Evolutionary conservation across 2,797 vertebrate genomes (phyloP).

Genomic region (Clarias pachynema): DNA sequence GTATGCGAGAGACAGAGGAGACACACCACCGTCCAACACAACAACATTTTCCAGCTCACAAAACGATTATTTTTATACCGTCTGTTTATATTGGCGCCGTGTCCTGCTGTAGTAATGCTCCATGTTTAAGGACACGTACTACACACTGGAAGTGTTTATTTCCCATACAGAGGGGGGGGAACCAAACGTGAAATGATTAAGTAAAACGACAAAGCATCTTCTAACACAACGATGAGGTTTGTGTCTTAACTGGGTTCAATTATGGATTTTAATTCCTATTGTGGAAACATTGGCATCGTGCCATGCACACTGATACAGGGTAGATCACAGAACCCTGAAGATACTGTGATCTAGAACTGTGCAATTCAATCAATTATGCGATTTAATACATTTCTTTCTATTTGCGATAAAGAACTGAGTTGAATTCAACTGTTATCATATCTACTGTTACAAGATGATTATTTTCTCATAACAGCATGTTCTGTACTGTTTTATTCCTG

Average conservation of each 20-base stretch:
- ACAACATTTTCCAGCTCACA: conserved; percentile 55
- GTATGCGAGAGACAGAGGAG: conserved; percentile 46
- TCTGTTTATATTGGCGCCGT: conserved; percentile 46
- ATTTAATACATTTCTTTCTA: no score
- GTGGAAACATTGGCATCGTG: neutral
- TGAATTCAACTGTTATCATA: no score
- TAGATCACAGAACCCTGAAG: neutral
- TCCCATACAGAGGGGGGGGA: neutral
- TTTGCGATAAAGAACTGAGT: no score
- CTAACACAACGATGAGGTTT: neutral
- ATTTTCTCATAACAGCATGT: neutral
- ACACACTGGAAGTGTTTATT: neutral
- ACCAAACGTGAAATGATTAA: neutral
- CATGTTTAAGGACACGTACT: neutral
- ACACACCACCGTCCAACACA: conserved; percentile 29
- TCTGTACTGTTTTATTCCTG: neutral
- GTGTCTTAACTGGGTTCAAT: neutral
- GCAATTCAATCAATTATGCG: no score
- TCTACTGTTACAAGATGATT: no score
- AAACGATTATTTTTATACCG: conserved; percentile 55
- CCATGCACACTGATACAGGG: neutral
- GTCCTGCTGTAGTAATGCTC: conserved; percentile 12
- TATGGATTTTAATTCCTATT: neutral
- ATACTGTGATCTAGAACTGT: no score
- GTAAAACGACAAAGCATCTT: neutral